A percentile compares a stretch with the other conserved stretches of the same genome.
phyloP scores from a whole-genome alignment of 2,113 vertebrate genomes.

The Ahaetulla prasina region DNA sequence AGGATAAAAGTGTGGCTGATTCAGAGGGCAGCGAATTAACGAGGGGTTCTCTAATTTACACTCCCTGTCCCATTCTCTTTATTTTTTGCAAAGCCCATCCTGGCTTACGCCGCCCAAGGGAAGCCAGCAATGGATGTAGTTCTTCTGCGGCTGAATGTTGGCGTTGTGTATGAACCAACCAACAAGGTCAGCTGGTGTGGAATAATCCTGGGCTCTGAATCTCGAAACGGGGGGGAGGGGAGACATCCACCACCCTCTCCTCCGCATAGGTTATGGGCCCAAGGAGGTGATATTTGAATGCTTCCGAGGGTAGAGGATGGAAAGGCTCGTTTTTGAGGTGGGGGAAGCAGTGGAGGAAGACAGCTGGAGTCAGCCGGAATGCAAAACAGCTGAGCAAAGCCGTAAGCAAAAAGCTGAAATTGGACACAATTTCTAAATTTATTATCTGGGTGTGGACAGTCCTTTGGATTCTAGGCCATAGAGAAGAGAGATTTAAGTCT shows the following conservation, averaged over 20 bases:
- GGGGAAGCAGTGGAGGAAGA: not conserved
- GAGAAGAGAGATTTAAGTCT: not conserved
- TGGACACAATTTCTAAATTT: not conserved
- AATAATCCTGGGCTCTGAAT: not conserved
- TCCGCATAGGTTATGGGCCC: not conserved
- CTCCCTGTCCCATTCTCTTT: not conserved
- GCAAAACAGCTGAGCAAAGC: not conserved
- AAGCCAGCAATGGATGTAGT: not conserved
- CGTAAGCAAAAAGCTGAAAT: not conserved
- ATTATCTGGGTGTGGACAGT: not conserved
- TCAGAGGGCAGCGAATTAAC: not conserved
- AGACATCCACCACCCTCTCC: not conserved
- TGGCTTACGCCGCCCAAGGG: not conserved
- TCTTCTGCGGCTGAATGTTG: not conserved
- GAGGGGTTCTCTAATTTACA: not conserved
- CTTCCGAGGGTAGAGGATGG: not conserved
- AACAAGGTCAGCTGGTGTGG: not conserved
- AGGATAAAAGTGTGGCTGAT: not conserved
- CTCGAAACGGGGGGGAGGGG: not conserved
- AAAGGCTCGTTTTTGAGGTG: not conserved
- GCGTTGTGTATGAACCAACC: not conserved
- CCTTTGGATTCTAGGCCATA: not conserved
- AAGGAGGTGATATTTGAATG: not conserved
- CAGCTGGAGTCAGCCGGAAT: not conserved
- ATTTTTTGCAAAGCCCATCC: not conserved